phyloP scores from a whole-genome alignment of 2,888 invertebrate species.

The Perizoma affinitatum region DNA sequence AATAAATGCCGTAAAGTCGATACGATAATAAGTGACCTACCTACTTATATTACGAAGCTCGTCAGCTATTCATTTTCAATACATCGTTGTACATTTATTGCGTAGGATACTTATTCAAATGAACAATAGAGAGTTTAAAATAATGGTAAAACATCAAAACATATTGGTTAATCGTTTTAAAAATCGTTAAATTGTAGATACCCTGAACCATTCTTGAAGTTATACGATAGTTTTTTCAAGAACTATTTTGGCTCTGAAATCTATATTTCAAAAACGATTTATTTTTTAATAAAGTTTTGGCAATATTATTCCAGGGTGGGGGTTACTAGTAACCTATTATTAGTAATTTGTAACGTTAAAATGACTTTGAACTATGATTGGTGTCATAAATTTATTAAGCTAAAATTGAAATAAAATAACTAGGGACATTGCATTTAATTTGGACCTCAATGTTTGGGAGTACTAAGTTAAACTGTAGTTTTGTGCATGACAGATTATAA shows the following conservation, averaged over 20 bases:
- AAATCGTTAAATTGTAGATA: constrained; percentile 10
- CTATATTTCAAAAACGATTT: background rate
- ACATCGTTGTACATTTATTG: constrained; percentile 24
- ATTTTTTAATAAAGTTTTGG: background rate
- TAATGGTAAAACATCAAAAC: background rate
- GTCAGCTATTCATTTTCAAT: constrained; percentile 5
- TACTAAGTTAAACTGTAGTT: constrained; percentile 2
- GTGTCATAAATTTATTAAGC: constrained; percentile 11
- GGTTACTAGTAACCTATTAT: constrained; percentile 1
- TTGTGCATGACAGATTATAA: constrained; percentile 13
- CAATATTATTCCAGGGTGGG: background rate
- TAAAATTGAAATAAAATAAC: background rate
- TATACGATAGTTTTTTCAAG: background rate
- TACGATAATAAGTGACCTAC: background rate
- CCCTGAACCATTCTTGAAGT: constrained; percentile 4
- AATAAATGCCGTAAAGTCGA: too few species aligned
- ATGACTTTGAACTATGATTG: constrained; percentile 13
- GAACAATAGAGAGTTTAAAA: background rate
- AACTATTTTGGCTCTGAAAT: background rate
- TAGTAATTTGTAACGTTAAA: constrained; percentile 13
- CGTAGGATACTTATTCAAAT: constrained; percentile 4
- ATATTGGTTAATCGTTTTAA: constrained; percentile 6
- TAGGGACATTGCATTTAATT: constrained; percentile 16
- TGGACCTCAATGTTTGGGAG: constrained; percentile 25
- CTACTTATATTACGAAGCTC: constrained; percentile 1